phyloP scores from a whole-genome alignment of 2,797 vertebrate genomes.

The Pyrocephalus nanus region DNA sequence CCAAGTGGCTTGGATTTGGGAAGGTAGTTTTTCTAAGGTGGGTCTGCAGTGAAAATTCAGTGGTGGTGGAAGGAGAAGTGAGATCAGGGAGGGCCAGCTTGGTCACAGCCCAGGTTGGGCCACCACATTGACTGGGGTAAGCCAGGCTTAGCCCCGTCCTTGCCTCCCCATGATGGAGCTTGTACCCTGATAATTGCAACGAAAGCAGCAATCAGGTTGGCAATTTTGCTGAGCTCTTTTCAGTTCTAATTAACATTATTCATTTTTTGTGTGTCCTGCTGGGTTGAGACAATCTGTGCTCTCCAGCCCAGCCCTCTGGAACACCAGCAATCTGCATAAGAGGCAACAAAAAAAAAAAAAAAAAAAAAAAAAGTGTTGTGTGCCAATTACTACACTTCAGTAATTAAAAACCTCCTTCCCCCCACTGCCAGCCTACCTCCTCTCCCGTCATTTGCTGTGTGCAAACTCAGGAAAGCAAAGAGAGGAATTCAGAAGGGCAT shows the following conservation, averaged over 20 bases:
- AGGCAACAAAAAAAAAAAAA: conserved; percentile 25
- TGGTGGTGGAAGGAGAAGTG: not conserved
- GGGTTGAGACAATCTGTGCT: conserved; percentile 66
- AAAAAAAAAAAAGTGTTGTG: conserved; percentile 11
- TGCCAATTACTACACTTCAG: conserved; percentile 33
- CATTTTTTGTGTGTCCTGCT: conserved; percentile 67
- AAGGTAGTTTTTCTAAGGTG: not conserved
- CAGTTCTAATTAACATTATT: conserved; percentile 72
- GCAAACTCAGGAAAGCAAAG: not conserved
- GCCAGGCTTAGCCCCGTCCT: not conserved
- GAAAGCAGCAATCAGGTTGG: conserved; percentile 50
- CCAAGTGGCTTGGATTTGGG: not conserved
- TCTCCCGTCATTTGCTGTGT: not conserved
- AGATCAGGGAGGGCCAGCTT: not conserved
- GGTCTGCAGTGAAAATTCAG: not conserved
- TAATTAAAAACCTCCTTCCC: conserved; percentile 48
- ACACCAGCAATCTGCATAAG: conserved; percentile 46
- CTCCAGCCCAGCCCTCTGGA: conserved; percentile 47
- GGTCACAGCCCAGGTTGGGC: not conserved
- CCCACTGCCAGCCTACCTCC: not conserved
- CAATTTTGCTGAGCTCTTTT: conserved; percentile 61
- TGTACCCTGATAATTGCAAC: conserved; percentile 31
- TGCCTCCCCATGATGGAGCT: not conserved
- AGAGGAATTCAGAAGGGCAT: not conserved
- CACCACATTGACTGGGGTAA: not conserved